A percentile compares a stretch with the other conserved stretches of the same genome.
Conservation (phyloP, 2,113 vertebrate genomes). For the Thomomys bottae region DNA sequence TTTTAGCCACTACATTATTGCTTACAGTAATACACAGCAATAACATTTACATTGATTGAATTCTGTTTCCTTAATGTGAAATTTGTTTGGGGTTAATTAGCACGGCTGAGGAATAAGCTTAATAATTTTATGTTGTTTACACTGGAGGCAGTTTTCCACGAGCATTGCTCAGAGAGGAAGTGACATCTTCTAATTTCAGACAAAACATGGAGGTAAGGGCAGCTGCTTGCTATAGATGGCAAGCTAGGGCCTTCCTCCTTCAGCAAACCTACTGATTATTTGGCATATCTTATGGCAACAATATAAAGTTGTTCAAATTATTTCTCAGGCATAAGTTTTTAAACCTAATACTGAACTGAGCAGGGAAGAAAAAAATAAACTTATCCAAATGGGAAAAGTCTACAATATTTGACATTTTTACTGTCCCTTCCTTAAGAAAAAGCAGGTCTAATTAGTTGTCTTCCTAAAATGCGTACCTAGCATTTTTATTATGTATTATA, state of each 20-base stretch:
- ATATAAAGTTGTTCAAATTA: constrained; percentile 84
- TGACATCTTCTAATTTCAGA: constrained; percentile 81
- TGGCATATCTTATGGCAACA: constrained; percentile 70
- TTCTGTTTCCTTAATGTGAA: constrained; percentile 81
- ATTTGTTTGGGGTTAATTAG: constrained; percentile 83
- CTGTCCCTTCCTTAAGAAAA: constrained; percentile 88
- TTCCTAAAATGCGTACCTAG: constrained; percentile 93
- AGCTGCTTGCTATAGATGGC: constrained; percentile 46
- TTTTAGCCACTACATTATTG: constrained; percentile 72
- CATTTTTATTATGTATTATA: constrained; percentile 94
- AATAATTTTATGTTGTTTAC: constrained; percentile 84
- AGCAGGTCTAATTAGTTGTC: constrained; percentile 93
- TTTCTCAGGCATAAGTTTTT: constrained; percentile 83
- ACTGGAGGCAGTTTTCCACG: constrained; percentile 83
- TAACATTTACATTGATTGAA: constrained; percentile 73
- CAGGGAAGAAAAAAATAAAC: constrained; percentile 71
- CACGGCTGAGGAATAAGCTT: constrained; percentile 82
- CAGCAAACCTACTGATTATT: constrained; percentile 59
- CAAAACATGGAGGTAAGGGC: constrained; percentile 75
- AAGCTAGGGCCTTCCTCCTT: constrained; percentile 55
- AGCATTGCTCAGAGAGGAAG: constrained; percentile 77
- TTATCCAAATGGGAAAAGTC: constrained; percentile 82
- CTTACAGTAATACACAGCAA: constrained; percentile 77
- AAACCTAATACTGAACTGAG: constrained; percentile 76
- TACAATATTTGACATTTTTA: constrained; percentile 82